Evolutionary conservation across 2,113 vertebrate species (phyloP).

Genomic region (Bothrops jararaca): DNA sequence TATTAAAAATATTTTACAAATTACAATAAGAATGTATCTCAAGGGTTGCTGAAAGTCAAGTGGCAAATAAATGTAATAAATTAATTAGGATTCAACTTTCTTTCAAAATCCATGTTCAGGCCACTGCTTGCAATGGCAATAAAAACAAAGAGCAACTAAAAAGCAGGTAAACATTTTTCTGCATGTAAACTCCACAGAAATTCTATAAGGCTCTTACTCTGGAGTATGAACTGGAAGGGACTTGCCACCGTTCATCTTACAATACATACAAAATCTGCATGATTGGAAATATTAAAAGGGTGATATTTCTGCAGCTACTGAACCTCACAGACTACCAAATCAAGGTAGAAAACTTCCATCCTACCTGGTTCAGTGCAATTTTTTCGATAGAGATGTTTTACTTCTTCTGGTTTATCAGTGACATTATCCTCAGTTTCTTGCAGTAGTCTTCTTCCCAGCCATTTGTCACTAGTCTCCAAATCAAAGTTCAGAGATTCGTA

Average conservation of each 20-base stretch:
- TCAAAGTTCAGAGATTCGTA: conserved; percentile 66
- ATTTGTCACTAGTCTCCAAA: conserved; percentile 59
- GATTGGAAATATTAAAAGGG: accelerated
- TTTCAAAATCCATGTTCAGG: not conserved
- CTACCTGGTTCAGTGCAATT: conserved; percentile 97
- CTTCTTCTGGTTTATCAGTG: conserved; percentile 63
- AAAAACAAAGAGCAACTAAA: not conserved
- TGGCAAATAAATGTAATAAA: not conserved
- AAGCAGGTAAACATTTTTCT: not conserved
- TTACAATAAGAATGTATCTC: not conserved
- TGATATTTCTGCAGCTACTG: not conserved
- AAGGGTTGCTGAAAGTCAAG: not conserved
- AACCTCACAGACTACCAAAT: not conserved
- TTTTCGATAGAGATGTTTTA: conserved; percentile 60
- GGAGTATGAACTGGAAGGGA: not conserved
- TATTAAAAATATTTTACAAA: not conserved
- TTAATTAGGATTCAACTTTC: not conserved
- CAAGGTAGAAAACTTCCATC: not conserved
- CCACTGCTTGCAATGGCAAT: not conserved
- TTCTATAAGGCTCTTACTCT: not conserved
- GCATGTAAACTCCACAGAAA: not conserved
- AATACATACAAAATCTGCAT: not conserved
- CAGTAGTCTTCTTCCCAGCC: conserved; percentile 84
- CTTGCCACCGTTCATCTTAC: not conserved
- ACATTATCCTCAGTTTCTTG: conserved; percentile 70